Evolutionary conservation across 2,113 vertebrate species (phyloP).

Genomic region (Neofelis nebulosa): DNA sequence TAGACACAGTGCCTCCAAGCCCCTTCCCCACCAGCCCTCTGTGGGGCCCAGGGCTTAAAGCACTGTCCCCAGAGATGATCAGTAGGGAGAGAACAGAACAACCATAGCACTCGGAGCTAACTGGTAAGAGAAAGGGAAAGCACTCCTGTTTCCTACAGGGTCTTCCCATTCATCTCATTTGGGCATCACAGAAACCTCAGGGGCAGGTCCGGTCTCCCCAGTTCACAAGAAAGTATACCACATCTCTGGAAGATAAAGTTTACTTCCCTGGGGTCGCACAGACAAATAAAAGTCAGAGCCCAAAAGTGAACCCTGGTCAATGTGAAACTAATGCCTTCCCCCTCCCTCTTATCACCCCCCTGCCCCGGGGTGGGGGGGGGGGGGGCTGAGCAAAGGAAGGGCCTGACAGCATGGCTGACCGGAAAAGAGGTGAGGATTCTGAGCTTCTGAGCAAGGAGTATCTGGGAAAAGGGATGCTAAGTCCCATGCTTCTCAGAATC

Average conservation of each 20-base stretch:
- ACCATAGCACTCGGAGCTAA: not conserved
- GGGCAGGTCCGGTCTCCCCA: not conserved
- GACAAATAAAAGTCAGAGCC: not conserved
- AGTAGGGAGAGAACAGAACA: not conserved
- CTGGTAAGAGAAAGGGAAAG: not conserved
- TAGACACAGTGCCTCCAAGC: not conserved
- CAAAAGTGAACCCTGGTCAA: not conserved
- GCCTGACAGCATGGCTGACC: not conserved
- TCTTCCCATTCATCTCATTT: not conserved
- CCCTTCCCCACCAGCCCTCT: not conserved
- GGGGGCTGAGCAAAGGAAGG: not conserved
- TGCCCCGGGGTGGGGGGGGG: fast-evolving
- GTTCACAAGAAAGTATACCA: not conserved
- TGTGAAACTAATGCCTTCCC: not conserved
- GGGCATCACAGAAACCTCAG: not conserved
- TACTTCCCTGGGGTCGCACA: not conserved
- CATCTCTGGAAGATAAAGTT: not conserved
- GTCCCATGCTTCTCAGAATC: slow-evolving; percentile 8
- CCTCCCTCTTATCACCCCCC: not conserved
- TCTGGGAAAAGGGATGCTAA: not conserved
- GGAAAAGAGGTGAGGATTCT: not conserved
- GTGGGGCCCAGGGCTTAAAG: not conserved
- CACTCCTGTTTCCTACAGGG: fast-evolving
- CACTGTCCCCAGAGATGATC: not conserved
- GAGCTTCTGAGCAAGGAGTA: not conserved